Base-by-base conservation (phyloP, 2,888 invertebrate genomes). In the Drosophila pseudotakahashii region DNA sequence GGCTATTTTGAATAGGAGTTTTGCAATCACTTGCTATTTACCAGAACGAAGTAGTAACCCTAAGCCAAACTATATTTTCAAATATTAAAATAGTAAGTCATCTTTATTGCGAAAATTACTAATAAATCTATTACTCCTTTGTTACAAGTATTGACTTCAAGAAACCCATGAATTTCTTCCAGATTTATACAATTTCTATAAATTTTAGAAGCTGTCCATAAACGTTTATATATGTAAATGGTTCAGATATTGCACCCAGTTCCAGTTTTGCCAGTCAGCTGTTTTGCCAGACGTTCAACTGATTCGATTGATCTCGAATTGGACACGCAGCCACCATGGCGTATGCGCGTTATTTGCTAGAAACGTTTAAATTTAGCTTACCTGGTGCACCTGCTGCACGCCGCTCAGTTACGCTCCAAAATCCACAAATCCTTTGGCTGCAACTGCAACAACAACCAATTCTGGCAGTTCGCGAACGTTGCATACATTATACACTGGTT, bases 401-500 rank as follows among this genome's bases (percentile, higher is more conserved):
- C 42, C 51, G 42, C 55, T 71, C 62, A 71, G 73, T 55, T 60
- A 60, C 70, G 78, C 70, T 79, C 73, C 76, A 90, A 88, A 78
- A 90, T 89, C 86, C 90, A 89, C 80, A 89, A 81, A 89, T 89
- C 90, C 84, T 90, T 89, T 74, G 89, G 90, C 83, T 89, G 90
- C 78, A 90, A 87, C 64, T 86, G 88, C 83, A 90, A 81, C 77
- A 89, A 84, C 79, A 89, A 87, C 84, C 90, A 89, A 87, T 89
- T 84, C 68, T 78, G 83, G 76, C 77, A 80, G 68, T 78, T 82
- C 77, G 73, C 85, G 73, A 84, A 81, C 79, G 79, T 82, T 73
- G 80, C 87, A 89, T 89, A 80, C 85, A 85, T 85, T 86, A 80
- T 81, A 66, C 55, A 75, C 72, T 77, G 57, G 68, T 39, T 50